Conservation (phyloP, 2,113 vertebrate genomes). For the Cichladusa arquata region DNA sequence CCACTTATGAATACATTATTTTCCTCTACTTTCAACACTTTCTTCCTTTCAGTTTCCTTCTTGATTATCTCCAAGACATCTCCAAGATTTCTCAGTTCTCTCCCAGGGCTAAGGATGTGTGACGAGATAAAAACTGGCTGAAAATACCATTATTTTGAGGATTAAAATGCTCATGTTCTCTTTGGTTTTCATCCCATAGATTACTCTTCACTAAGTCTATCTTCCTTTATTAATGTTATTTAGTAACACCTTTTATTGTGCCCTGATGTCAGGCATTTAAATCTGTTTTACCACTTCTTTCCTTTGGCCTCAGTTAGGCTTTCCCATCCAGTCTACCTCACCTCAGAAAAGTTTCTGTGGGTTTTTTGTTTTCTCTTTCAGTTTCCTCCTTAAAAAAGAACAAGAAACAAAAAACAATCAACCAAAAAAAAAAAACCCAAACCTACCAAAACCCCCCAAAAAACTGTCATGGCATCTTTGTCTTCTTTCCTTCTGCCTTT, state of each 20-base stretch:
- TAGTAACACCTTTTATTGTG: background rate
- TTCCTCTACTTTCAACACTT: background rate
- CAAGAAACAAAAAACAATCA: background rate
- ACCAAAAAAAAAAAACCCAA: background rate
- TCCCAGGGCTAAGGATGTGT: background rate
- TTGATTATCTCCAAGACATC: background rate
- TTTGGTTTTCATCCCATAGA: background rate
- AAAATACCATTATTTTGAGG: background rate
- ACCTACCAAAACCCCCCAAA: too few species aligned
- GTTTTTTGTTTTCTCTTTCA: background rate
- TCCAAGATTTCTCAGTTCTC: background rate
- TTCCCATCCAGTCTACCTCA: background rate
- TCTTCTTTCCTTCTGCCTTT: background rate
- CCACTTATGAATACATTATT: background rate
- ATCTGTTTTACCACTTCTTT: background rate
- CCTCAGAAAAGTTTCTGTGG: background rate
- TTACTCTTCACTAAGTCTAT: background rate
- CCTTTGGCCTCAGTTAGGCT: background rate
- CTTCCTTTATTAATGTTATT: background rate
- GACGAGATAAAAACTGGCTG: background rate
- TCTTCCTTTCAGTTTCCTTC: background rate
- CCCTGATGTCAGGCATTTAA: background rate
- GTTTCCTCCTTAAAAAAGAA: background rate
- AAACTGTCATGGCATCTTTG: background rate
- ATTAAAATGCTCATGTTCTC: background rate